These are phyloP conservation scores for Harpegnathos saltator DNA, from an alignment of 1,140 invertebrate genomes.

Conservation along the genomic window DNA sequence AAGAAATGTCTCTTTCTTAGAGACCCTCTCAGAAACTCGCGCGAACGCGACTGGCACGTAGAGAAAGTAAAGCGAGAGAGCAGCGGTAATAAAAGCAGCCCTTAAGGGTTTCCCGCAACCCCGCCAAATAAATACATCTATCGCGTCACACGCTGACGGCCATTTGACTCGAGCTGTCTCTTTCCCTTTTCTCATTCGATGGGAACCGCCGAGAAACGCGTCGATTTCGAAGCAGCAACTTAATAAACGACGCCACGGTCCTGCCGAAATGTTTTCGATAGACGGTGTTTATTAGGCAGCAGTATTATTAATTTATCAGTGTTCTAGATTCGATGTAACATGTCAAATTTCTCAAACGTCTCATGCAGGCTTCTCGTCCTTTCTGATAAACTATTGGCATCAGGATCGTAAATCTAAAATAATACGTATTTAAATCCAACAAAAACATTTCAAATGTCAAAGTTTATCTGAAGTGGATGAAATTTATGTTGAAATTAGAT, in stretches of 20 bases:
- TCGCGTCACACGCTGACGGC: constrained; percentile 62
- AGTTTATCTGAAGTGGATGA: no score
- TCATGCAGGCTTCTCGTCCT: neutral
- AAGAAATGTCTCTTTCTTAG: constrained; percentile 45
- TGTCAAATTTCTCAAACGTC: neutral
- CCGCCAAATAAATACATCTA: constrained; percentile 75
- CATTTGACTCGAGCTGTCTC: constrained; percentile 1
- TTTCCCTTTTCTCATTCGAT: neutral
- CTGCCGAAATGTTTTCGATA: constrained; percentile 14
- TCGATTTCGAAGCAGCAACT: constrained; percentile 37
- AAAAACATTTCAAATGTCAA: no score
- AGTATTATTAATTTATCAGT: constrained; percentile 9
- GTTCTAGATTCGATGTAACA: neutral
- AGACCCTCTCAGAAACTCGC: constrained; percentile 27
- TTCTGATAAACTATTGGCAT: neutral
- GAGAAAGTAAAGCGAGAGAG: constrained; percentile 69
- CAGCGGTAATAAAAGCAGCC: constrained; percentile 74
- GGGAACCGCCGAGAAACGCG: constrained; percentile 22
- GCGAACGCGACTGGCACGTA: constrained; percentile 65
- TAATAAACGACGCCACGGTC: constrained; percentile 31
- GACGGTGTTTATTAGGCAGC: neutral
- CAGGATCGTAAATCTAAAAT: neutral
- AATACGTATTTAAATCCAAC: constrained; percentile 7
- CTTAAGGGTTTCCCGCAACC: constrained; percentile 65
- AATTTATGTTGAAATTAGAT: no score